A percentile compares a stretch with the other conserved stretches of the same genome.
phyloP scores from a whole-genome alignment of 2,888 invertebrate genomes.

The Brachylomia viminalis region DNA sequence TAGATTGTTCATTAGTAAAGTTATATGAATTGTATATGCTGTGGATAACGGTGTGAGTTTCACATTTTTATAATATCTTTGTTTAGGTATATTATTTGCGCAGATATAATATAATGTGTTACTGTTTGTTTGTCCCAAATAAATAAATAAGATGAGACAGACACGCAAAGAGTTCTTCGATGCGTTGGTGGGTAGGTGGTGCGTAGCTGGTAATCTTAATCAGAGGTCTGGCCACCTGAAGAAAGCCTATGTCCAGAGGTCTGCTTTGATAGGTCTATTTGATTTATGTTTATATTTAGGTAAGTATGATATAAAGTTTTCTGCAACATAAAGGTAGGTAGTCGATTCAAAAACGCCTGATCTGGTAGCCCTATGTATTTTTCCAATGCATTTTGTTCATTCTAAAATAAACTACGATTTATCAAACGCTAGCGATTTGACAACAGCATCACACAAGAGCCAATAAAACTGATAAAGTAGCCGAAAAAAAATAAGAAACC shows the following conservation, averaged over 20 bases:
- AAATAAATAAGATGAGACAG: too few relatives aligned
- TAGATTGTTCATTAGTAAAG: too few relatives aligned
- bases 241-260: background rate
- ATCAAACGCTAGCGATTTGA: too few relatives aligned
- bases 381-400: background rate
- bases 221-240: background rate
- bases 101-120: too few relatives aligned
- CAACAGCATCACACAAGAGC: background rate
- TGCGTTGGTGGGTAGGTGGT: background rate
- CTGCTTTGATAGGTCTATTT: background rate
- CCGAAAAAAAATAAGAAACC: slow-evolving; percentile 1
- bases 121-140: too few relatives aligned
- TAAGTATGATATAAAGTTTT: background rate
- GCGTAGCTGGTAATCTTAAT: background rate
- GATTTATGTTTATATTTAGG: background rate
- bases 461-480: background rate
- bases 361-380: background rate
- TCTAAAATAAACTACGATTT: background rate
- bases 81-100: too few relatives aligned
- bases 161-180: background rate
- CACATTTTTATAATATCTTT: too few relatives aligned
- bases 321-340: background rate
- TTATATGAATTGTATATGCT: too few relatives aligned
- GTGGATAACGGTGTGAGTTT: too few relatives aligned
- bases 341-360: too few relatives aligned